Percentiles rank a stretch among this genome's conserved stretches.
Conservation (phyloP, 2,797 vertebrate genomes). For the Margarornis squamiger region DNA sequence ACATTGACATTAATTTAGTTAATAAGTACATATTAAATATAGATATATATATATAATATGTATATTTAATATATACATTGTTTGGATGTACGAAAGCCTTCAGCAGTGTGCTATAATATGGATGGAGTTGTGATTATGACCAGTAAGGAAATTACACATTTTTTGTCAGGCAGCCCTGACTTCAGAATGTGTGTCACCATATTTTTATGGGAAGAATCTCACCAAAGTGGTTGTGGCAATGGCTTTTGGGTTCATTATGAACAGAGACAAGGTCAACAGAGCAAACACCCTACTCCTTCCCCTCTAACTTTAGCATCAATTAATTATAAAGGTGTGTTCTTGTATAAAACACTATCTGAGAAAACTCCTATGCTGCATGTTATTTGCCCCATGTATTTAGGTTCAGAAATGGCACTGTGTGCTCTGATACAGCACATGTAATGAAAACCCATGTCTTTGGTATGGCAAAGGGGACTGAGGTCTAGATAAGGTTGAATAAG, state of each 20-base stretch:
- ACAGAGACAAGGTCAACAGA: neutral
- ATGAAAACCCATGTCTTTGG: fast-evolving
- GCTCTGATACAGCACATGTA: neutral
- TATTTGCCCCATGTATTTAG: neutral
- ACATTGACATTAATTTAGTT: neutral
- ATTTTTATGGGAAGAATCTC: neutral
- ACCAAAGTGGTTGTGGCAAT: fast-evolving
- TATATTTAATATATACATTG: neutral
- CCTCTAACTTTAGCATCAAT: neutral
- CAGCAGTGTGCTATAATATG: neutral
- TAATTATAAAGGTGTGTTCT: neutral
- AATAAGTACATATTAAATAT: neutral
- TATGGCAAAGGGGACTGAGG: neutral
- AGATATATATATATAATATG: neutral
- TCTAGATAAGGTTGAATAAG: neutral
- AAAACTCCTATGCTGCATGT: neutral
- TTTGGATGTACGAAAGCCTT: neutral
- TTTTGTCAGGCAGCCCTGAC: neutral
- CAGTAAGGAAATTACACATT: neutral
- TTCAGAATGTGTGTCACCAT: neutral
- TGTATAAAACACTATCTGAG: fast-evolving
- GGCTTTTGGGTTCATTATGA: neutral
- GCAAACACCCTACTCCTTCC: neutral
- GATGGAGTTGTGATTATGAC: neutral
- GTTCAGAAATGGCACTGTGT: neutral